Evolutionary conservation across 2,888 invertebrate species (phyloP).

Genomic region (Noctuana brunneofusca): DNA sequence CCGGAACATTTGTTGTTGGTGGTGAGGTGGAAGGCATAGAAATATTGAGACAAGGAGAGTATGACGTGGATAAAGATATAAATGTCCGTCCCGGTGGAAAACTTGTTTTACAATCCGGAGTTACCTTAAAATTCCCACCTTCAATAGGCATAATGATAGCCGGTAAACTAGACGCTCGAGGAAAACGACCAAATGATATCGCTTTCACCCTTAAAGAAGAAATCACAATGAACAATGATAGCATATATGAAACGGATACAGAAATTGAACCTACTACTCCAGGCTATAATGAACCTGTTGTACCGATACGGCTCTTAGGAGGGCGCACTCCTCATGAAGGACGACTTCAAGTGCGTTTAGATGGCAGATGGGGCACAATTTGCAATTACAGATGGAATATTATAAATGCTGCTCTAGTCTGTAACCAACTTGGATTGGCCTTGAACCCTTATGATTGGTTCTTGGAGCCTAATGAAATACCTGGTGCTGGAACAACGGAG

Average conservation of each 20-base stretch:
- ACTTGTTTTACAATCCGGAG: slow-evolving; percentile 93
- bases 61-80: slow-evolving; percentile 96
- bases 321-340: slow-evolving; percentile 93
- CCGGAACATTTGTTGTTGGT: slow-evolving; percentile 88
- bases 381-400: slow-evolving; percentile 98
- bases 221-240: slow-evolving; percentile 84
- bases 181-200: slow-evolving; percentile 90
- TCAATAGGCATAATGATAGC: slow-evolving; percentile 98
- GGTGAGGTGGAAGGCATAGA: slow-evolving; percentile 97
- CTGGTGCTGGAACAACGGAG: slow-evolving; percentile 89
- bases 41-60: slow-evolving; percentile 91
- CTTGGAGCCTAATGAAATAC: slow-evolving; percentile 91
- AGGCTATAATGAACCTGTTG: slow-evolving; percentile 82
- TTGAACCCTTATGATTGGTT: slow-evolving; percentile 96
- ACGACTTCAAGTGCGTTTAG: slow-evolving; percentile 91
- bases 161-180: slow-evolving; percentile 93
- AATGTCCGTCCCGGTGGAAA: slow-evolving; percentile 96
- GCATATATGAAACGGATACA: slow-evolving; percentile 83
- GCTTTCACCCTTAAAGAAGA: slow-evolving; percentile 91
- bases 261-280: slow-evolving; percentile 84
- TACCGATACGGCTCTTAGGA: slow-evolving; percentile 91
- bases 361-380: slow-evolving; percentile 97
- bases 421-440: slow-evolving; percentile 96
- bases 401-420: slow-evolving; percentile 94
- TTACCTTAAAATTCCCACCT: slow-evolving; percentile 94